A percentile compares a stretch with the other conserved stretches of the same genome.
Conservation (phyloP, 2,113 vertebrate species). For the Podarcis cretensis region DNA sequence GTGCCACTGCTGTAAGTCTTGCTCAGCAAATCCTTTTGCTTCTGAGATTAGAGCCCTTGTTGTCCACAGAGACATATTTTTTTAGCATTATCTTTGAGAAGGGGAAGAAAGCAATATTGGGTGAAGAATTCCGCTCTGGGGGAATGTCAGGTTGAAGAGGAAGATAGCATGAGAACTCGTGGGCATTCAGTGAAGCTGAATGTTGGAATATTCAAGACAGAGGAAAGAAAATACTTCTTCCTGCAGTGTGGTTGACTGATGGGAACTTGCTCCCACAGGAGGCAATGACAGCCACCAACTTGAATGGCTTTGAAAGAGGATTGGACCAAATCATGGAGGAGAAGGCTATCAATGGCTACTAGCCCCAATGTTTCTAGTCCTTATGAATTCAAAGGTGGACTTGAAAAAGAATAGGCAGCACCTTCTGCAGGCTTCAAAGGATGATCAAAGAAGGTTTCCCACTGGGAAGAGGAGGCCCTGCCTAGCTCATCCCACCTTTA, state of each 20-base stretch:
- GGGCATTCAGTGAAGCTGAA: too few relatives aligned
- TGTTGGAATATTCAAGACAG: too few relatives aligned
- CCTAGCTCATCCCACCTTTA: neutral
- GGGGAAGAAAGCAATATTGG: neutral
- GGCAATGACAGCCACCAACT: too few relatives aligned
- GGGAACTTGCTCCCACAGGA: too few relatives aligned
- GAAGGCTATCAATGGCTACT: too few relatives aligned
- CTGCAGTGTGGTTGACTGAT: too few relatives aligned
- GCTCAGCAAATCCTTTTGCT: neutral
- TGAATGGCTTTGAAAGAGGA: too few relatives aligned
- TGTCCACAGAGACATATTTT: neutral
- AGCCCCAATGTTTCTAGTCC: neutral
- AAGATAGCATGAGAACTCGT: too few relatives aligned
- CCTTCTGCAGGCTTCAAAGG: neutral
- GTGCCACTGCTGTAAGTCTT: neutral
- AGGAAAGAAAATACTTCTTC: too few relatives aligned
- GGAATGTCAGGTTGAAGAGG: too few relatives aligned
- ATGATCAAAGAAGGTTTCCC: neutral
- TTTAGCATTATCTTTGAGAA: neutral
- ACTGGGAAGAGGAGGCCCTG: too few relatives aligned
- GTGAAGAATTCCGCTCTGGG: neutral
- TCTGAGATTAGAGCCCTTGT: neutral
- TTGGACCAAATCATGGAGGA: too few relatives aligned
- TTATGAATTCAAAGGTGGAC: neutral
- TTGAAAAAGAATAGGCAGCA: neutral